A percentile compares a stretch with the other conserved stretches of the same genome.
phyloP scores from a whole-genome alignment of 2,888 invertebrate species.

The Drosophila diplacantha region DNA sequence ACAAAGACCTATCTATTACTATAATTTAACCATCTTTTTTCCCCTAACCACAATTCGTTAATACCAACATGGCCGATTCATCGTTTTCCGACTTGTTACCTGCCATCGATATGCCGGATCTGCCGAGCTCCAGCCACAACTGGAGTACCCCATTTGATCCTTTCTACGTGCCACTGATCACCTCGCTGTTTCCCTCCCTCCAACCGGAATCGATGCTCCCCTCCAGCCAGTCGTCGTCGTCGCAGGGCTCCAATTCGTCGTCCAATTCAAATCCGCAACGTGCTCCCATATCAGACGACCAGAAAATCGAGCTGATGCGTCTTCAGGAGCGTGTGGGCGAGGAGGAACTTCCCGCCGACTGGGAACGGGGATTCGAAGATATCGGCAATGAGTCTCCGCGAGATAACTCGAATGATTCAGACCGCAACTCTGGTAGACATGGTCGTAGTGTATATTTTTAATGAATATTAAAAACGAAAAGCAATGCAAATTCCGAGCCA shows the following conservation, averaged over 20 bases:
- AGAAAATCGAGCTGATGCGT: conserved; percentile 16
- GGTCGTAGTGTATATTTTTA: conserved; percentile 7
- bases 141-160: neutral
- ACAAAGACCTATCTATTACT: neutral
- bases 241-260: neutral
- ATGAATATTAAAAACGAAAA: neutral
- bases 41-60: conserved; percentile 1
- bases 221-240: neutral
- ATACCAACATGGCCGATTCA: conserved; percentile 36
- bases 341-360: neutral
- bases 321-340: conserved; percentile 3
- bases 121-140: conserved; percentile 1
- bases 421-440: neutral
- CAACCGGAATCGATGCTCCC: neutral
- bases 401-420: conserved; percentile 5
- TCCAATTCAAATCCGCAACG: neutral
- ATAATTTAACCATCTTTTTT: neutral
- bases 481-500: neutral
- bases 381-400: neutral
- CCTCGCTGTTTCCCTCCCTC: conserved; percentile 9
- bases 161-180: conserved; percentile 9
- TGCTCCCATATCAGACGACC: conserved; percentile 17
- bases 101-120: conserved; percentile 11
- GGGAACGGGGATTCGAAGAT: neutral
- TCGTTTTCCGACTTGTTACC: conserved; percentile 35